These are phyloP conservation scores for Petromus typicus DNA, from an alignment of 2,113 vertebrate species.

Conservation along the genomic window DNA sequence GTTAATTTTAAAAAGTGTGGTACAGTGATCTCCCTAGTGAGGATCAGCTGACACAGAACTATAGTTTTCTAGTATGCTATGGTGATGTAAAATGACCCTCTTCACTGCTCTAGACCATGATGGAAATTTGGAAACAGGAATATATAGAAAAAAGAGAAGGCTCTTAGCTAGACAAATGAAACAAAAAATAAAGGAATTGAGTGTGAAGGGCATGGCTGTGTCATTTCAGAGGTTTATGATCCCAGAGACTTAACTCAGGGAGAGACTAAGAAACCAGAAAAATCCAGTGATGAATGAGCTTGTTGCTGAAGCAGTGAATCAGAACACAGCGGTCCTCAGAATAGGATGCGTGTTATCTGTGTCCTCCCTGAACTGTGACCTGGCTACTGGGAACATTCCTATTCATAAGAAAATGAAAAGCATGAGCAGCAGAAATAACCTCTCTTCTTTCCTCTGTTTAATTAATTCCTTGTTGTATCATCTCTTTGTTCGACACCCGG, in stretches of 20 bases:
- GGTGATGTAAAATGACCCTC: not conserved
- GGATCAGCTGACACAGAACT: not conserved
- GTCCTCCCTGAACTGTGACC: not conserved
- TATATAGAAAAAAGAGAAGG: not conserved
- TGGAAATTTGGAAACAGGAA: not conserved
- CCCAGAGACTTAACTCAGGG: not conserved
- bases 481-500: not conserved
- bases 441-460: not conserved
- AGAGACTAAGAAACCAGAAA: not conserved
- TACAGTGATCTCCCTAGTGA: not conserved
- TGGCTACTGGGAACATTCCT: not conserved
- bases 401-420: not conserved
- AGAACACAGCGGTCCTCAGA: not conserved
- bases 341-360: not conserved
- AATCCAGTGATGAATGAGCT: not conserved
- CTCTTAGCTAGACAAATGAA: not conserved
- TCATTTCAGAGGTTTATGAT: not conserved
- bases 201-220: not conserved
- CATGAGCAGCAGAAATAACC: not conserved
- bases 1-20: not conserved
- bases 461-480: not conserved
- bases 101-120: not conserved
- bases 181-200: not conserved
- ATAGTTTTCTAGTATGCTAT: not conserved
- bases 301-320: not conserved